A percentile compares a stretch with the other conserved stretches of the same genome.
Conservation (phyloP, 2,113 vertebrate species). For the Salvelinus sp. region DNA sequence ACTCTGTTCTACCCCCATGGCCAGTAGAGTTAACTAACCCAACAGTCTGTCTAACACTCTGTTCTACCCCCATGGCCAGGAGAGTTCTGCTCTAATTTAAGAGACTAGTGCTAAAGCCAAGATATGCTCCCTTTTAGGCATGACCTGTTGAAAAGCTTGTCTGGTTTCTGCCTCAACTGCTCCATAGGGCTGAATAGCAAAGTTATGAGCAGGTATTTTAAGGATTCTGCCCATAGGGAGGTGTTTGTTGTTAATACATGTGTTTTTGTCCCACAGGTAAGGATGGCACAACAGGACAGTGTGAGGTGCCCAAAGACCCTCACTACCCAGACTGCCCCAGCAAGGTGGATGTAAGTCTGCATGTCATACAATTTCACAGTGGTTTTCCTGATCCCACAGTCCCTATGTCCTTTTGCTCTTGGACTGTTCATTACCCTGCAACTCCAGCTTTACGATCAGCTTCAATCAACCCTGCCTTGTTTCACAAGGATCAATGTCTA, state of each 20-base stretch:
- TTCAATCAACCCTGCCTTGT: neutral
- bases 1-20: no score
- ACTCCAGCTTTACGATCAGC: constrained; percentile 23
- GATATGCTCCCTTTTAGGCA: neutral
- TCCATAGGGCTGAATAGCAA: neutral
- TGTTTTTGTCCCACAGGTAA: constrained; percentile 61
- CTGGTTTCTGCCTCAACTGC: neutral
- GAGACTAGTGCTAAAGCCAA: neutral
- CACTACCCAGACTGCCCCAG: constrained; percentile 89
- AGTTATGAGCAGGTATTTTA: neutral
- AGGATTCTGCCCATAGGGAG: neutral
- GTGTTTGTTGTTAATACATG: neutral
- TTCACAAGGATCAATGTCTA: neutral
- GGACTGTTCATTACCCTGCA: constrained; percentile 2
- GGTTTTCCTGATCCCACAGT: neutral
- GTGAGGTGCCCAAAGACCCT: constrained; percentile 89
- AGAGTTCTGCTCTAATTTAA: no score
- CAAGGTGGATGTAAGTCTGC: constrained; percentile 91
- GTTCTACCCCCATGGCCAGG: no score
- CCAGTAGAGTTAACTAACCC: no score
- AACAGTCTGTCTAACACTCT: no score
- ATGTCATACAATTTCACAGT: constrained; percentile 22
- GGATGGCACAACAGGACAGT: constrained; percentile 84
- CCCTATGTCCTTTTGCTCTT: neutral
- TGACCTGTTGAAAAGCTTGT: neutral